Conservation (phyloP, 2,888 invertebrate genomes). For the Myopa testacea region DNA sequence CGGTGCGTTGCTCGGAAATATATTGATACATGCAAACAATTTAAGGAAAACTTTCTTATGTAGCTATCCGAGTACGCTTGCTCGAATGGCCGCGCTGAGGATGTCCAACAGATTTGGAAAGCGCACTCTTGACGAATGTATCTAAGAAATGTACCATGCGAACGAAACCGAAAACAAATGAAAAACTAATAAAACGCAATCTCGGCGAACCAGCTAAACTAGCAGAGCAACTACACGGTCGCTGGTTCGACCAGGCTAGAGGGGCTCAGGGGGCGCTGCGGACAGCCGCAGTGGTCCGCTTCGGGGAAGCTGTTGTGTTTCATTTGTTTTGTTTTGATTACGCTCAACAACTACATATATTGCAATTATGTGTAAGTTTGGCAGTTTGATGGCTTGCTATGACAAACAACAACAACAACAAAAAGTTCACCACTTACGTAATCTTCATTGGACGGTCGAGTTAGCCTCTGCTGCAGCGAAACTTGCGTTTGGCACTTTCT, state of each 20-base stretch:
- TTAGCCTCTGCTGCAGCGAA: slow-evolving; percentile 23
- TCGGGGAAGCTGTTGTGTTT: slow-evolving; percentile 25
- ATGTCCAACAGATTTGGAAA: neutral
- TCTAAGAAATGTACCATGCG: neutral
- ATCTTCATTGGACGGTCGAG: slow-evolving; percentile 15
- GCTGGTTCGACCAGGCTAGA: neutral
- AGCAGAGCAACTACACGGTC: slow-evolving; percentile 13
- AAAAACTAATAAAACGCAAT: slow-evolving; percentile 7
- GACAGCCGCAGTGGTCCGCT: neutral
- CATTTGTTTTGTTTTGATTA: slow-evolving; percentile 39
- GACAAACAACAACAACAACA: slow-evolving; percentile 21
- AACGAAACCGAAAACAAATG: slow-evolving; percentile 29
- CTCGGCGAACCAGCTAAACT: slow-evolving; percentile 14
- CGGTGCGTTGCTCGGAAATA: neutral
- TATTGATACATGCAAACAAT: neutral
- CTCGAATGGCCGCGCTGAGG: neutral
- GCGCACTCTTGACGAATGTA: neutral
- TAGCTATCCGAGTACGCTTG: neutral
- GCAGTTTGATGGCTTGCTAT: neutral
- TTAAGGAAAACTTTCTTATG: neutral
- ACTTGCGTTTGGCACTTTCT: slow-evolving; percentile 11
- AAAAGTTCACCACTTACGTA: slow-evolving; percentile 32
- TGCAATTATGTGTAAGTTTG: neutral
- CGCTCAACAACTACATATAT: slow-evolving; percentile 1
- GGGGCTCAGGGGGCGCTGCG: neutral